Conservation (phyloP, 2,888 invertebrate species). For the Dioctria linearis region DNA sequence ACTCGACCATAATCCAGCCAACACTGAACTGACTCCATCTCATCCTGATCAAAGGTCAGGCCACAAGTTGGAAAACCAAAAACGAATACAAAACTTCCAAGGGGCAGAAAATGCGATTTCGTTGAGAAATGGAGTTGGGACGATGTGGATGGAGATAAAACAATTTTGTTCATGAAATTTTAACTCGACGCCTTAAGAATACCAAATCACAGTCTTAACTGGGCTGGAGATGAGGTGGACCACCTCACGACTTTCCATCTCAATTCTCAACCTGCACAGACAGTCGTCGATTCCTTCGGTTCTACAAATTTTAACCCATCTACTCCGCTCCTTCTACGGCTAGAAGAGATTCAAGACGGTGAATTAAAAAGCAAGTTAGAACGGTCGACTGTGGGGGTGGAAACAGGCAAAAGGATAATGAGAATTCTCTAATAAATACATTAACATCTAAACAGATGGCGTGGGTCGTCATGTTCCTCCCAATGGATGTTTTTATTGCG, state of each 20-base stretch:
- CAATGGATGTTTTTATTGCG: conserved; percentile 31
- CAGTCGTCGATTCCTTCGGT: background rate
- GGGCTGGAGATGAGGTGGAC: background rate
- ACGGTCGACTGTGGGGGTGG: conserved; percentile 14
- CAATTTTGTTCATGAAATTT: conserved; percentile 55
- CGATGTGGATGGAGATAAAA: conserved; percentile 38
- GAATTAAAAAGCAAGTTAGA: conserved; percentile 50
- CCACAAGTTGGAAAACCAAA: conserved; percentile 47
- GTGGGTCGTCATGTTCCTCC: conserved; percentile 6
- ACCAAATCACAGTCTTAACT: conserved; percentile 46
- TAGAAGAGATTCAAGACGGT: background rate
- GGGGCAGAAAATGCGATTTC: background rate
- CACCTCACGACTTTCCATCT: background rate
- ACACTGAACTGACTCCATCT: conserved; percentile 29
- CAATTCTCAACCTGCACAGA: background rate
- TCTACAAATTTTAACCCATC: conserved; percentile 36
- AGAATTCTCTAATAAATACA: conserved; percentile 56
- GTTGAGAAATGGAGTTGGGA: background rate
- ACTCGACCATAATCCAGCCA: conserved; percentile 49
- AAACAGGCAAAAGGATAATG: conserved; percentile 54
- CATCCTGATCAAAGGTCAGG: conserved; percentile 35
- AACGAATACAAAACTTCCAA: conserved; percentile 35
- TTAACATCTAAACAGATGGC: conserved; percentile 55
- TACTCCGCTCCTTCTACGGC: background rate
- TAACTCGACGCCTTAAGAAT: conserved; percentile 53